Percentiles rank a stretch among this genome's conserved stretches.
These are phyloP conservation scores for Oreocharis arfaki DNA, from an alignment of 2,113 vertebrate species.

Conservation along the genomic window DNA sequence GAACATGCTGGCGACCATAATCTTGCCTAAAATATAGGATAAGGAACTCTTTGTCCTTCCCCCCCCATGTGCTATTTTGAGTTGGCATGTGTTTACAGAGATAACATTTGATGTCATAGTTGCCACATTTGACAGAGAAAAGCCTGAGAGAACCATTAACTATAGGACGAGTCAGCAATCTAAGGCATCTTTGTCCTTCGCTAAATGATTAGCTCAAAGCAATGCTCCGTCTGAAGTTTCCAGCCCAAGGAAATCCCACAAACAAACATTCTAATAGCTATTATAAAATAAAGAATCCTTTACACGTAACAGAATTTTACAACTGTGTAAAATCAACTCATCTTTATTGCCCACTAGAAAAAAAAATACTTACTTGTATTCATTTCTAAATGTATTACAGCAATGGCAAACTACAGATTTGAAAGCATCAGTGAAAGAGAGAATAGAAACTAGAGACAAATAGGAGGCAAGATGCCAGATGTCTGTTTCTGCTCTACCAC, in stretches of 20 bases:
- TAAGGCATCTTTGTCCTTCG: constrained; percentile 62
- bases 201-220: constrained; percentile 68
- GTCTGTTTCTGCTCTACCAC: background rate
- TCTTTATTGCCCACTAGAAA: constrained; percentile 43
- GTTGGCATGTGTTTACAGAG: constrained; percentile 63
- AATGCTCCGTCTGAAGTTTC: constrained; percentile 43
- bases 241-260: constrained; percentile 24
- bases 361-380: constrained; percentile 11
- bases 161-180: constrained; percentile 41
- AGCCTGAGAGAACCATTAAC: constrained; percentile 67
- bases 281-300: constrained; percentile 59
- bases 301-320: constrained; percentile 37
- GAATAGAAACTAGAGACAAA: background rate
- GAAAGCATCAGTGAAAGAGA: background rate
- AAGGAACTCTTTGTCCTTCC: constrained; percentile 14
- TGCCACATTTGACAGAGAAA: constrained; percentile 64
- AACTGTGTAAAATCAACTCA: constrained; percentile 32
- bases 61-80: constrained; percentile 42
- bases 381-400: background rate
- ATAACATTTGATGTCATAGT: constrained; percentile 64
- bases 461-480: background rate
- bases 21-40: constrained; percentile 43
- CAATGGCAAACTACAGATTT: background rate
- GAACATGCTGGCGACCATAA: background rate
- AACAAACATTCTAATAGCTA: constrained; percentile 58